Evolutionary conservation across 2,888 invertebrate genomes (phyloP), one percentile per base, ranked within the genome.

Genomic region (Apeira syringaria): DNA sequence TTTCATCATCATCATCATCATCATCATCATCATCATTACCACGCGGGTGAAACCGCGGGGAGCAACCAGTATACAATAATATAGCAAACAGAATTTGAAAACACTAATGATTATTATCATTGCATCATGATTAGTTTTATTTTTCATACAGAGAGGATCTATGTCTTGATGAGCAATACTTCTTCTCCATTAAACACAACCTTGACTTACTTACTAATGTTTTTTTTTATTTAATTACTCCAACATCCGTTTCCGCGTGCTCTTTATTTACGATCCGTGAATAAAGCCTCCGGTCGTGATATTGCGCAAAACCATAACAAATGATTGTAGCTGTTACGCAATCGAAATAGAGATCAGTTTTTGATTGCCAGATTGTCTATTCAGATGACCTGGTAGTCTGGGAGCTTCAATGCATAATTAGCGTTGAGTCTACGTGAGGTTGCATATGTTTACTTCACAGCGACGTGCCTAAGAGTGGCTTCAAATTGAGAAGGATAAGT

Each of bases 191-290:
- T 46, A 2, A 31, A 5, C 11, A 1, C n/a, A 10, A 31, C 45
- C 45, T 35, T 40, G 45, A 31, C 45, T 30, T 10, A 46, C 39
- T 22, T 27, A 22, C 3, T 29, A 33, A 44, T 44, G 28, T 18
- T 36, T 33, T 25, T 5, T 15, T 22, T 3, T 13, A 37, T 13
- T 26, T 27, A 46, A 35, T 35, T 34, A 35, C 9, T 17, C 20
- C 20, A 2, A 26, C 39, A 32, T 46, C 45, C 45, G 39, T 30
- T 46, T 39, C 39, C 39, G 38, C 27, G 32, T 43, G 17, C 37
- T 45, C 27, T 17, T 35, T 38, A 34, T 30, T 44, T 31, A 35
- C 24, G 5, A 38, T 29, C 38, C 39, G 45, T 35, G 39, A 39
- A 39, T 33, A 38, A 26, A 32, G 10, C 9, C 7, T 27, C 34